Percentiles rank a stretch among this genome's conserved stretches.
Evolutionary conservation across 2,113 vertebrate genomes (phyloP).

Genomic region (Sebastes schlegelii): DNA sequence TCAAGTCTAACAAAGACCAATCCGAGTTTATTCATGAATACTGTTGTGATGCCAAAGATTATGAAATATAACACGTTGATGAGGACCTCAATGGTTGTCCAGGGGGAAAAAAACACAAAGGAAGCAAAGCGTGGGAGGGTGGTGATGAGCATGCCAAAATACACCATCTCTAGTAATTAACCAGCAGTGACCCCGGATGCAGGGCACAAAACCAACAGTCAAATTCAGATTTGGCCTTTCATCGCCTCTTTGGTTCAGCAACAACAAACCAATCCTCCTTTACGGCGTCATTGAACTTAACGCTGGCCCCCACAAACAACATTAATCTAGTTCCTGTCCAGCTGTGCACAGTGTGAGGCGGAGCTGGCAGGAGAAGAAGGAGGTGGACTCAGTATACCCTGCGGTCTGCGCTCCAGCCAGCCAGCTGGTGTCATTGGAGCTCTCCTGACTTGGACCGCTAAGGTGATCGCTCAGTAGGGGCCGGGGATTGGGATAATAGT

Average conservation of each 20-base stretch:
- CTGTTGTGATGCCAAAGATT: conserved; percentile 1
- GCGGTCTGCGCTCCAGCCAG: conserved; percentile 45
- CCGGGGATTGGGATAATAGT: conserved; percentile 46
- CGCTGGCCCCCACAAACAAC: conserved; percentile 57
- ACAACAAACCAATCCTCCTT: conserved; percentile 63
- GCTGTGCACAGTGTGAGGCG: conserved; percentile 75
- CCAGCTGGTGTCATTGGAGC: conserved; percentile 78
- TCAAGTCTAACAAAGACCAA: conserved; percentile 2
- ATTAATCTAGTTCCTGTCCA: conserved; percentile 73
- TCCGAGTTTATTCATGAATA: conserved; percentile 4
- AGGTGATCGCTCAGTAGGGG: conserved; percentile 64
- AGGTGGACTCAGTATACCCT: conserved; percentile 44
- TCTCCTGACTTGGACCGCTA: conserved; percentile 59
- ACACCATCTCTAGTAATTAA: conserved; percentile 47
- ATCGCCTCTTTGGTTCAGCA: conserved; percentile 49
- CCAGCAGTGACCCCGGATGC: conserved; percentile 18
- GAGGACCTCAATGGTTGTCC: conserved; percentile 17
- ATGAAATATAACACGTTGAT: neutral
- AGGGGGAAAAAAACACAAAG: neutral
- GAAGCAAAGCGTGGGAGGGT: neutral
- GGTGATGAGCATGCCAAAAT: conserved; percentile 4
- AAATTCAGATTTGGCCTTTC: conserved; percentile 45
- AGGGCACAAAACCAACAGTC: conserved; percentile 29
- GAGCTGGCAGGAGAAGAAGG: conserved; percentile 60
- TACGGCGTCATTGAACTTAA: conserved; percentile 62